Percentiles rank a stretch among this genome's conserved stretches.
Conservation (phyloP, 2,113 vertebrate species). For the Ictalurus punctatus region DNA sequence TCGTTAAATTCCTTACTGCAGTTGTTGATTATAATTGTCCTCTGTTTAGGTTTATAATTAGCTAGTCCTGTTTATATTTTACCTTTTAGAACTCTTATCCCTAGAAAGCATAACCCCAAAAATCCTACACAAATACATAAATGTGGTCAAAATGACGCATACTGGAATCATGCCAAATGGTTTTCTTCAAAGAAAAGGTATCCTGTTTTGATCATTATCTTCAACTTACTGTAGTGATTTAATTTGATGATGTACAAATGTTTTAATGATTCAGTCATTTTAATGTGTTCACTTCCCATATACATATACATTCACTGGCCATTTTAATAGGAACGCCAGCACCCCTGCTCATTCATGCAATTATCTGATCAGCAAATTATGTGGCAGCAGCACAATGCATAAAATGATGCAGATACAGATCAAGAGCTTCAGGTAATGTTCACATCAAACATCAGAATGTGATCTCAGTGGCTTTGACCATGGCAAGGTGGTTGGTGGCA, state of each 20-base stretch:
- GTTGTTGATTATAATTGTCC: neutral
- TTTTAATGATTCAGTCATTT: neutral
- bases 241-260: neutral
- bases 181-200: neutral
- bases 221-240: neutral
- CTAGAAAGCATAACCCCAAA: neutral
- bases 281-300: neutral
- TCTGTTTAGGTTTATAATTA: neutral
- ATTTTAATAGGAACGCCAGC: neutral
- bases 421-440: neutral
- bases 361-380: neutral
- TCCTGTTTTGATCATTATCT: neutral
- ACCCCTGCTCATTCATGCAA: neutral
- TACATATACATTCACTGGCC: neutral
- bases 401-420: neutral
- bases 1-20: constrained; percentile 22
- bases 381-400: neutral
- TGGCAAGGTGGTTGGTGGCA: neutral
- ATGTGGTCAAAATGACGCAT: neutral
- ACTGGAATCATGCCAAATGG: neutral
- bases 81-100: neutral
- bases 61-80: neutral
- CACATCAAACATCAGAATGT: neutral
- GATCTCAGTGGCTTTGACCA: neutral
- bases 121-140: neutral